A percentile compares a stretch with the other conserved stretches of the same genome.
Evolutionary conservation across 2,888 invertebrate species (phyloP).

Genomic region (Drosophila peninsularis): DNA sequence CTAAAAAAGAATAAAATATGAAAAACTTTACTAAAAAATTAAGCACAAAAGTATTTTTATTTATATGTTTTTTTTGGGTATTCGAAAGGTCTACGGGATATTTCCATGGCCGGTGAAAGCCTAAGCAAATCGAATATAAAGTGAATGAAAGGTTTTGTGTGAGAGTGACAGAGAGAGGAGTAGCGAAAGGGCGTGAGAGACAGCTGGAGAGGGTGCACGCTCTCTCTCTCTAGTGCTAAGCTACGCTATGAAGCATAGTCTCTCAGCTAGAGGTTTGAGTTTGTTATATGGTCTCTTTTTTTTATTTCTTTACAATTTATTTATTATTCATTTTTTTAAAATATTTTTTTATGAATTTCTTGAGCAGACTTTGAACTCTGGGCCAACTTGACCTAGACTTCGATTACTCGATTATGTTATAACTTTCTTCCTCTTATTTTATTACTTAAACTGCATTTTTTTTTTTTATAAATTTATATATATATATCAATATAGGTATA

Average conservation of each 20-base stretch:
- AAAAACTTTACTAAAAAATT: conserved; percentile 69
- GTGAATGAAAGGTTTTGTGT: neutral
- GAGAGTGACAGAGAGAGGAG: neutral
- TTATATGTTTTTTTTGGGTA: neutral
- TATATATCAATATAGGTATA: neutral
- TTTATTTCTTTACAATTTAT: neutral
- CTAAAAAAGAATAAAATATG: conserved; percentile 66
- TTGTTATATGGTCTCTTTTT: neutral
- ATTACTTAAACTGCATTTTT: neutral
- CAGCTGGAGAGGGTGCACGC: too few species aligned
- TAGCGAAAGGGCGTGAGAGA: neutral
- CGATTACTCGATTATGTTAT: neutral
- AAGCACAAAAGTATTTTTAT: conserved; percentile 34
- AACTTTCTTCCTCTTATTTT: neutral
- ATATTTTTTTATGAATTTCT: neutral
- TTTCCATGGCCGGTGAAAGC: conserved; percentile 21
- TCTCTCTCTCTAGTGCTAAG: too few species aligned
- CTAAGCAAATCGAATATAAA: neutral
- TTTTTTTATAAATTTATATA: neutral
- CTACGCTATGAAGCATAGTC: neutral
- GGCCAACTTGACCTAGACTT: neutral
- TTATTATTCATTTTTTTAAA: neutral
- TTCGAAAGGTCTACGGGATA: conserved; percentile 4
- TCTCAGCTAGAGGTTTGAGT: neutral
- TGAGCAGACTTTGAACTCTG: neutral